Evolutionary conservation across 2,113 vertebrate species (phyloP).

Genomic region (Phyllostomus hastatus): DNA sequence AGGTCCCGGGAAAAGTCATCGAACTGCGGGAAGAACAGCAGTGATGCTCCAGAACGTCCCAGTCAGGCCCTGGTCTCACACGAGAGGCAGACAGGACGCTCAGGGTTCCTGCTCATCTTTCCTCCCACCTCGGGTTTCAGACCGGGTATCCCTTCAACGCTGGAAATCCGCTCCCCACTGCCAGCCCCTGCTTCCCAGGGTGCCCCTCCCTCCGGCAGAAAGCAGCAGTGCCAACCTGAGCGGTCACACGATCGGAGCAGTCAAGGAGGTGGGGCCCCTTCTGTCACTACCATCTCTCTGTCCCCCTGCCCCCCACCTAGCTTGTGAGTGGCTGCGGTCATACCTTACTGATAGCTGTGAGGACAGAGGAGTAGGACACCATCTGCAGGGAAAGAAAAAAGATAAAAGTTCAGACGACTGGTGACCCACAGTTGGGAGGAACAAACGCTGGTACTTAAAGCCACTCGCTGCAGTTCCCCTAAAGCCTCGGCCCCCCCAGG

Average conservation of each 20-base stretch:
- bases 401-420: not conserved
- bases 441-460: not conserved
- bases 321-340: not conserved
- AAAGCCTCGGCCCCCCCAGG: not conserved
- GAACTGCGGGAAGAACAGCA: conserved; percentile 83
- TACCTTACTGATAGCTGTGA: conserved; percentile 97
- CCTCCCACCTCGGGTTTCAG: not conserved
- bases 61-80: not conserved
- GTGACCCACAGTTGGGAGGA: not conserved
- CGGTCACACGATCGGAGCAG: not conserved
- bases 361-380: conserved; percentile 97
- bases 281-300: not conserved
- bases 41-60: not conserved
- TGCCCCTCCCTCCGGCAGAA: not conserved
- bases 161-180: not conserved
- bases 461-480: not conserved
- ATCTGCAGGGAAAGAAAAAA: conserved; percentile 83
- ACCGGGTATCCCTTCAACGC: not conserved
- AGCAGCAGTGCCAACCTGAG: not conserved
- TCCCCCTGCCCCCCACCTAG: not conserved
- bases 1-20: conserved; percentile 97
- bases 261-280: not conserved
- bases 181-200: not conserved
- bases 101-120: not conserved
- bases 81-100: not conserved